Evolutionary conservation across 2,113 vertebrate species (phyloP).

Genomic region (Paradoxurus hermaphroditus): DNA sequence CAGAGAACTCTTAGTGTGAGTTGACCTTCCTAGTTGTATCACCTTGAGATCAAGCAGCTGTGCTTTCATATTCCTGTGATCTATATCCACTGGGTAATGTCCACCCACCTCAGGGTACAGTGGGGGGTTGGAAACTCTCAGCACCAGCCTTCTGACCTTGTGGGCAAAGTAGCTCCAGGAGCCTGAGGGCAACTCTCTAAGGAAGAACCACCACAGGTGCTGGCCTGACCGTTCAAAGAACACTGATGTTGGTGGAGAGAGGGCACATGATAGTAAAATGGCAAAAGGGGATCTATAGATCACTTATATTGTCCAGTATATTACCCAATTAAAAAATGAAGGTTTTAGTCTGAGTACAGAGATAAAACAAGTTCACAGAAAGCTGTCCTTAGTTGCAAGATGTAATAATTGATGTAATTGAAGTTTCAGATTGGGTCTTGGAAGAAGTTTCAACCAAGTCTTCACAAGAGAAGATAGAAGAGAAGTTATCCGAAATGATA

Average conservation of each 20-base stretch:
- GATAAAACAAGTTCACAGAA: slow-evolving; percentile 13
- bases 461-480: not conserved
- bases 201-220: not conserved
- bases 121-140: not conserved
- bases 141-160: not conserved
- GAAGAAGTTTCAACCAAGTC: not conserved
- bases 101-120: not conserved
- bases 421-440: not conserved
- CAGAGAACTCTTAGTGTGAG: not conserved
- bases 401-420: not conserved
- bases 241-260: not conserved
- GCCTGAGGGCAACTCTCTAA: not conserved
- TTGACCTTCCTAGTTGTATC: not conserved
- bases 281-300: not conserved
- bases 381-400: not conserved
- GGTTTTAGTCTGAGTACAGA: not conserved
- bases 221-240: not conserved
- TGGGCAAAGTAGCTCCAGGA: not conserved
- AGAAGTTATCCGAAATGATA: not conserved
- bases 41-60: not conserved
- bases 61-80: not conserved
- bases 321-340: not conserved
- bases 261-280: not conserved
- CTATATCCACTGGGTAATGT: not conserved
- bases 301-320: not conserved